phyloP scores from a whole-genome alignment of 2,797 vertebrate genomes.

The Sebastes variabilis region DNA sequence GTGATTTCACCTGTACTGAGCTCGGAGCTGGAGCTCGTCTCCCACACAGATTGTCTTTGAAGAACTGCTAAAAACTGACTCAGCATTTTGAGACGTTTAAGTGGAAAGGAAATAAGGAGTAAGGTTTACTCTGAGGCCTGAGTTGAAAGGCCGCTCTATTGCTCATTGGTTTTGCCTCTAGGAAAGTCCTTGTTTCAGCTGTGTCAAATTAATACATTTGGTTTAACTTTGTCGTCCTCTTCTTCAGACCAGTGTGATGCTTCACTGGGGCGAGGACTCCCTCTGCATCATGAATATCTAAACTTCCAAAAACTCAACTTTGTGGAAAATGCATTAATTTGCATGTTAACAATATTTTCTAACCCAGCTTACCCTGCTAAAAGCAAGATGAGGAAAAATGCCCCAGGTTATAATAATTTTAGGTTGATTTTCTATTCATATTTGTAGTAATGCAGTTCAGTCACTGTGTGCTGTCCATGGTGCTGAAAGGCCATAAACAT shows the following conservation, averaged over 20 bases:
- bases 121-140: constrained; percentile 9
- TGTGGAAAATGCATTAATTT: constrained; percentile 16
- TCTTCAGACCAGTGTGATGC: constrained; percentile 16
- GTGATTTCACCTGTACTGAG: constrained; percentile 48
- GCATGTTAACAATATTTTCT: constrained; percentile 18
- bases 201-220: constrained; percentile 31
- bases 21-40: constrained; percentile 25
- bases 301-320: not conserved
- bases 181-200: constrained; percentile 25
- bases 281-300: constrained; percentile 21
- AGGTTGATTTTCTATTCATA: not conserved
- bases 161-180: constrained; percentile 19
- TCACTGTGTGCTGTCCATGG: constrained; percentile 28
- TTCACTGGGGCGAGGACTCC: constrained; percentile 2
- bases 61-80: constrained; percentile 24
- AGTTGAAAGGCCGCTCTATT: constrained; percentile 30
- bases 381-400: not conserved
- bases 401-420: not conserved
- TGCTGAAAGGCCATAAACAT: constrained; percentile 29
- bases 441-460: not conserved
- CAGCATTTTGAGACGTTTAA: constrained; percentile 47
- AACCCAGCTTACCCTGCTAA: not conserved
- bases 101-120: constrained; percentile 42
- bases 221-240: constrained; percentile 31
- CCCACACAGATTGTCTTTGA: constrained; percentile 45